Base-by-base conservation (phyloP, 2,113 vertebrate species). In the Carassius gibelio region DNA sequence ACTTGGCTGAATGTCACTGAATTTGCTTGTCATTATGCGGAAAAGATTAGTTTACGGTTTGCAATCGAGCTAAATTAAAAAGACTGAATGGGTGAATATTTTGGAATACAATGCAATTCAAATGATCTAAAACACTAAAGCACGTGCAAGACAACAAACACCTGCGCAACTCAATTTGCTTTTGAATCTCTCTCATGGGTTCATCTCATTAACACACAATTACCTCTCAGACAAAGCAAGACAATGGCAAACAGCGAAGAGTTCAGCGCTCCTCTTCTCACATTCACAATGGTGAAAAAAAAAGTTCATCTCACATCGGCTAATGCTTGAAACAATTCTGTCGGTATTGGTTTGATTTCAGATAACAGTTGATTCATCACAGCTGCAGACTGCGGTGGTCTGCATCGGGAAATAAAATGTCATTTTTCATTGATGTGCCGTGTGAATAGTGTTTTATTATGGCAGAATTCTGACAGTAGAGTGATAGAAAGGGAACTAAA, bases 111-210 rank as follows among this genome's bases (percentile, higher is more conserved):
- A 36, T 45, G 77, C 68, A 69, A 82, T 71, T 34, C 61, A 81
- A 81, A 87, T 84, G 61, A 87, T 80, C 76, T 9, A 21, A 77
- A 83, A 84, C 59, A 66, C 72, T 66, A 45, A 52, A 66, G 83
- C 83, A 84, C 74, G 77, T 66, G 45, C 45, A 85, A 57, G 75
- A 85, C 84, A 59, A 79, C 66, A 82, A 82, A 77, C 83, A 85
- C 45, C 68, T 64, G 72, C 42, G 52, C 69, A 21, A 55, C 68
- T 83, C 81, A 82, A 82, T 85, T 84, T 87, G 45, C 48, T 81
- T 72, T 84, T 68, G 36, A 87, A 81, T 75, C n/a, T 68, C 83
- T 87, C 78, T 82, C 72, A 66, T 81, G 83, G 59, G 75, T 83
- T 62, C 74, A 72, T 83, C 50, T 87, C 74, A 87, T 83, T 83